These are phyloP conservation scores for Acinonyx jubatus DNA, from an alignment of 2,113 vertebrate genomes.

Conservation along the genomic window DNA sequence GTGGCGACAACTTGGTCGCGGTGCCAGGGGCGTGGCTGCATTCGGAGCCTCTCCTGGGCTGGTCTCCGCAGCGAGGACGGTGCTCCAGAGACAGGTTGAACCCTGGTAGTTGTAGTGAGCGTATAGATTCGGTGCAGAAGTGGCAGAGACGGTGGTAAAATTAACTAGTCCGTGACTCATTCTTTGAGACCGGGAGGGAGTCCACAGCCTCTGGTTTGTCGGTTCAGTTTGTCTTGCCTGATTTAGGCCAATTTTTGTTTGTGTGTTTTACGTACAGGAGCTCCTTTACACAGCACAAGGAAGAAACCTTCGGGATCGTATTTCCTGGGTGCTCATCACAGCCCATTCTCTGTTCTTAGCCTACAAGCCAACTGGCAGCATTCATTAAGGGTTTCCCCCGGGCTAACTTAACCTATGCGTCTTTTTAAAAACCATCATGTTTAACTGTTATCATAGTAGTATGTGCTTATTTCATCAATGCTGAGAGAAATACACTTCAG, in stretches of 20 bases:
- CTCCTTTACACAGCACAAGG: background rate
- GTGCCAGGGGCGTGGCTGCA: fast-evolving
- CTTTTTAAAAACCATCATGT: background rate
- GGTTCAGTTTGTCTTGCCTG: background rate
- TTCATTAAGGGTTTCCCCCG: background rate
- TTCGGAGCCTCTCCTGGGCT: background rate
- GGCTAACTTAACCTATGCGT: background rate
- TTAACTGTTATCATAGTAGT: background rate
- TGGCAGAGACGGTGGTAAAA: background rate
- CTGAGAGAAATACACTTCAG: background rate
- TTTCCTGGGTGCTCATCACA: background rate
- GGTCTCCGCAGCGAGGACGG: fast-evolving
- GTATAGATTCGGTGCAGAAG: background rate
- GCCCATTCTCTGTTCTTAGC: background rate
- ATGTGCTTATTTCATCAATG: background rate
- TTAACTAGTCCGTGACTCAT: fast-evolving
- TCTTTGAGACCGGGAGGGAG: fast-evolving
- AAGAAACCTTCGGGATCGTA: fast-evolving
- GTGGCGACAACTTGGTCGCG: background rate
- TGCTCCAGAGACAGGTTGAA: background rate
- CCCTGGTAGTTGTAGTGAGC: fast-evolving
- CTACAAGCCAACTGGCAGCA: background rate
- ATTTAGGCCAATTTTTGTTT: background rate
- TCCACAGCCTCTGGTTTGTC: background rate
- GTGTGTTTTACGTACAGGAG: background rate